Percentiles rank a stretch among this genome's conserved stretches.
Evolutionary conservation across 2,888 invertebrate species (phyloP).

Genomic region (Acronicta alni): DNA sequence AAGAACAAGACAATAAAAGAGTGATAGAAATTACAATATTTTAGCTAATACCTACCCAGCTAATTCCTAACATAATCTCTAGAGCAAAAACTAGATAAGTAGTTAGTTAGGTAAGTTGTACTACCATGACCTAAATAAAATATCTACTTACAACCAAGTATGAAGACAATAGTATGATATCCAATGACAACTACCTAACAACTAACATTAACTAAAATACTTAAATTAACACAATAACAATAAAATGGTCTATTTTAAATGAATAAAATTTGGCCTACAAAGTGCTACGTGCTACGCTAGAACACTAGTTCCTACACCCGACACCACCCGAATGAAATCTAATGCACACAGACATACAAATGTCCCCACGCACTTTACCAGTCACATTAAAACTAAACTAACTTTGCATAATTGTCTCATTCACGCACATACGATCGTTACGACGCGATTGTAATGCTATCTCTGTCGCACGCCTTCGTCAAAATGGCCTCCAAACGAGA

Average conservation of each 20-base stretch:
- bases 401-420: slow-evolving; percentile 88
- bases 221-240: background rate
- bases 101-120: no score
- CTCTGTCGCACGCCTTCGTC: slow-evolving; percentile 84
- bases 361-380: slow-evolving; percentile 76
- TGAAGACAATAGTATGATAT: no score
- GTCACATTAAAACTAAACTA: slow-evolving; percentile 86
- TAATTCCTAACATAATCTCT: no score
- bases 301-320: slow-evolving; percentile 46
- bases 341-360: slow-evolving; percentile 67
- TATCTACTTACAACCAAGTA: no score
- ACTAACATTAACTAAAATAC: background rate
- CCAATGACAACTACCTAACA: background rate
- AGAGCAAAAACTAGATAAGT: no score
- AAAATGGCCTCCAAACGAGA: slow-evolving; percentile 90
- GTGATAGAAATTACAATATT: no score
- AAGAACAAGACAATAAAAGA: no score
- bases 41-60: no score
- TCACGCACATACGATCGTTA: slow-evolving; percentile 81
- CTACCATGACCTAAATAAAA: no score
- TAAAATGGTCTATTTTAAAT: background rate
- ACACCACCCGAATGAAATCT: slow-evolving; percentile 49
- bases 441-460: slow-evolving; percentile 68
- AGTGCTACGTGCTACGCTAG: slow-evolving; percentile 12
- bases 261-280: slow-evolving; percentile 33